These are phyloP conservation scores for Ennomos fuscantarius DNA, from an alignment of 2,888 invertebrate genomes.

Conservation along the genomic window DNA sequence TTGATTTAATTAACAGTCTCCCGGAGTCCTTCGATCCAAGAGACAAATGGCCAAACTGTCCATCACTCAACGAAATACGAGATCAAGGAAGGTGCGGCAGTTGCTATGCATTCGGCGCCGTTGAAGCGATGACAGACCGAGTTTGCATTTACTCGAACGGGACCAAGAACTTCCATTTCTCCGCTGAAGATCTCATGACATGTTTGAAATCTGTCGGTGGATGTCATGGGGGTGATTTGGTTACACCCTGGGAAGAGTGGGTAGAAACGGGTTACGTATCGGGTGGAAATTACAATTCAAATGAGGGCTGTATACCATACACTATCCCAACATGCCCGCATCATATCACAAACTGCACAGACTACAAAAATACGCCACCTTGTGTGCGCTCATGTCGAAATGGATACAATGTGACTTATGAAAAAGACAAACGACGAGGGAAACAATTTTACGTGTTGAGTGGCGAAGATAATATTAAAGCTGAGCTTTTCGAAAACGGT, in stretches of 20 bases:
- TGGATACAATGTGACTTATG: conserved; percentile 83
- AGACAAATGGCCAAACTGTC: conserved; percentile 90
- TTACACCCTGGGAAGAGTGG: conserved; percentile 3
- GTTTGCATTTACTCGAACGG: conserved; percentile 89
- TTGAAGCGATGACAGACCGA: conserved; percentile 92
- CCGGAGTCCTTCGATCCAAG: conserved; percentile 92
- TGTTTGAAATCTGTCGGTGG: conserved; percentile 1
- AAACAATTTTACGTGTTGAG: not conserved
- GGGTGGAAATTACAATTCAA: conserved; percentile 88
- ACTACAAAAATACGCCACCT: conserved; percentile 6
- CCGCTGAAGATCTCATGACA: conserved; percentile 73
- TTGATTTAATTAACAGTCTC: conserved; percentile 53
- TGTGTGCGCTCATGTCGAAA: conserved; percentile 16
- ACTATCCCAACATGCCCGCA: conserved; percentile 87
- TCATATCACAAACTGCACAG: conserved; percentile 7
- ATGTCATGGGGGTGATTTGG: conserved; percentile 9
- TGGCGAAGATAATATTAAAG: conserved; percentile 70
- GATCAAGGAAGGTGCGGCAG: conserved; percentile 94
- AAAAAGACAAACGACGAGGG: conserved; percentile 68
- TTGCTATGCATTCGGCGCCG: conserved; percentile 94
- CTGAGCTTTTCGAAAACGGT: conserved; percentile 89
- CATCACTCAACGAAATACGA: conserved; percentile 88
- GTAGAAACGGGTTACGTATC: conserved; percentile 83
- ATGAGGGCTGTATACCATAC: conserved; percentile 85
- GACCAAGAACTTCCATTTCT: conserved; percentile 83